Evolutionary conservation across 2,888 invertebrate genomes (phyloP), one percentile per base, ranked within the genome.

Genomic region (Buathra laborator): DNA sequence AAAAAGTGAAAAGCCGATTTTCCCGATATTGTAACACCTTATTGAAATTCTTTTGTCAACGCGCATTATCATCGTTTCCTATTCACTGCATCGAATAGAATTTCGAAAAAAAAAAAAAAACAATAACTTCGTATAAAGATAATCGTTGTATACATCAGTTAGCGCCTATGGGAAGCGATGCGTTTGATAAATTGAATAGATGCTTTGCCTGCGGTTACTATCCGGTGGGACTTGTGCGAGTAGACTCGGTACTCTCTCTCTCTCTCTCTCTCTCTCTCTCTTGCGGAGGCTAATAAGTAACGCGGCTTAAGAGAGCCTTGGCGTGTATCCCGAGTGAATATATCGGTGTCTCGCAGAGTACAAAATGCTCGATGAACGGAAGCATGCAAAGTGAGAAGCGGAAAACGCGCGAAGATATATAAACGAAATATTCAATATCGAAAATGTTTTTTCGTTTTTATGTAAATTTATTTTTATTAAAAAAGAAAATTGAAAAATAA

Each of bases 281-380:
- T 24, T 24, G 24, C 24, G 62, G 66, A 66, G 66, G 14, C 66
- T 80, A 80, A 72, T 72, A 80, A 80, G 72, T 66, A 51, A 72
- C 71, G 66, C 24, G 79, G 66, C 66, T 32, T 12, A 64, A n/a
- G 37, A 37, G 37, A 16, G 70, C 37, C 70, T 51, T 32, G 70
- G 70, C 32, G 53, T 19, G 32, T 51, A 70, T 16, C 32, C 44
- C 24, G 44, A 64, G 75, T 44, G 75, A 59, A 59, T 59, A 64
- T 48, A 62, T 75, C 75, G 75, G 48, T 64, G 46, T 75, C 75
- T 75, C 12, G 75, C 64, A 46, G 16, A 48, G 75, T 19, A 64
- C 62, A 64, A 16, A 14, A 75, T 75, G 46, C 48, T 64, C 48
- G n/a, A 32, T 62, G 44, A 74, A 74, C 24, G 43, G 32, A 59